Evolutionary conservation across 2,797 vertebrate genomes (phyloP), one percentile per base, ranked within the genome.

Genomic region (Choloepus didactylus): DNA sequence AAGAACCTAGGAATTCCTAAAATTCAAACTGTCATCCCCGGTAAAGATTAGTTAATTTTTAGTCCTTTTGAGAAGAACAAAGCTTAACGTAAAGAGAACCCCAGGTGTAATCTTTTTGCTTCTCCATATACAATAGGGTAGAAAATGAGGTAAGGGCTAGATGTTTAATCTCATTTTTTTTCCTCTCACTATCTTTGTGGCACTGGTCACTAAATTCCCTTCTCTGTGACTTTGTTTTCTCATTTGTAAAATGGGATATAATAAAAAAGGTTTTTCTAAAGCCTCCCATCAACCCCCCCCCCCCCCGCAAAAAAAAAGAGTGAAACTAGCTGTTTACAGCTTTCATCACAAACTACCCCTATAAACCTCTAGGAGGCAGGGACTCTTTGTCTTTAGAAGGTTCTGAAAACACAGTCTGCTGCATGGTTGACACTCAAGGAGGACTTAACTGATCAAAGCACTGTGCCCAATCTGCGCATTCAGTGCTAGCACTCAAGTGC

Each of bases 191-290:
- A 5, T 62, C 54, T 80, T n/a, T 83, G 46, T 29, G 18, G 27
- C 31, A n/a, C 41, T 56, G 49, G 56, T 69, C 23, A 51, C 25
- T 69, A 31, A 44, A 51, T 44, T 73, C 51, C 59, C 46, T 31
- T 89, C 25, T 84, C 38, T 73, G 25, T 80, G 66, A 51, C 23
- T 77, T 70, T 67, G 59, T 84, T 77, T 93, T 46, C 44, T 89
- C 83, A 35, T 69, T 44, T 87, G 21, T 85, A 59, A 87, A 92
- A 67, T 44, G 25, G 41, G 1, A 46, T 35, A 72, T 67, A 19
- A 76, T 84, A 25, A 9, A 64, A 66, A 66, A 77, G 60, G 19
- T 80, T 70, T n/a, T 87, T 72, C 70, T 67, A 83, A 87, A 81
- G 23, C 29, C 82, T 12, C 38, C 86, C 77, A 41, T 54, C 29